Percentiles rank a stretch among this genome's conserved stretches.
phyloP scores from a whole-genome alignment of 2,888 invertebrate genomes.

The Drosophila rubida region DNA sequence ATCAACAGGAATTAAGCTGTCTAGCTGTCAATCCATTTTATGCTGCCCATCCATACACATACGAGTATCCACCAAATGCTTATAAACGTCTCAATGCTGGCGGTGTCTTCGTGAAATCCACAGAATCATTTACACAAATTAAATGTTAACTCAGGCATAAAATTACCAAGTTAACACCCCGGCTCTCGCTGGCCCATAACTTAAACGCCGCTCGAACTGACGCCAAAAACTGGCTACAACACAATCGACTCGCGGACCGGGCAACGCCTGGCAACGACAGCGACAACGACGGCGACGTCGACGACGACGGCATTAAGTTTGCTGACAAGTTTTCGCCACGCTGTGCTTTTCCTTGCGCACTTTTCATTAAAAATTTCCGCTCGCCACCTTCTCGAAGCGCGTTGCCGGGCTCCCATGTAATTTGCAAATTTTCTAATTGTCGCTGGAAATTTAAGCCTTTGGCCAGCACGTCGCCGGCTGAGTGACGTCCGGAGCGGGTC shows the following conservation, averaged over 20 bases:
- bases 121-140: slow-evolving; percentile 80
- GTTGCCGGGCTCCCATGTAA: slow-evolving; percentile 45
- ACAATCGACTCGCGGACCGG: slow-evolving; percentile 5
- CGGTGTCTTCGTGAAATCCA: no score
- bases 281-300: slow-evolving; percentile 18
- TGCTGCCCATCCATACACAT: no score
- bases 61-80: no score
- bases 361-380: slow-evolving; percentile 69
- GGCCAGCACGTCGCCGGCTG: slow-evolving; percentile 57
- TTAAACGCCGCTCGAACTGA: slow-evolving; percentile 53
- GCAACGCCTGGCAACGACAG: slow-evolving; percentile 24
- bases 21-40: slow-evolving; percentile 41
- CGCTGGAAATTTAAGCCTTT: slow-evolving; percentile 76
- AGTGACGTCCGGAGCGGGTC: slow-evolving; percentile 63
- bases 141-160: slow-evolving; percentile 81
- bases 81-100: no score
- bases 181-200: slow-evolving; percentile 53
- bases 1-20: slow-evolving; percentile 70
- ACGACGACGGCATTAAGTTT: slow-evolving; percentile 24
- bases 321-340: slow-evolving; percentile 54
- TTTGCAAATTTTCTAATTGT: slow-evolving; percentile 82
- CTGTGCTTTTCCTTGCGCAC: slow-evolving; percentile 55
- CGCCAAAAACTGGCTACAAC: slow-evolving; percentile 19
- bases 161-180: slow-evolving; percentile 83
- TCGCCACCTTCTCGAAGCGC: slow-evolving; percentile 24